Base-by-base conservation (phyloP, 2,888 invertebrate genomes). In the Chymomyza procnemis region DNA sequence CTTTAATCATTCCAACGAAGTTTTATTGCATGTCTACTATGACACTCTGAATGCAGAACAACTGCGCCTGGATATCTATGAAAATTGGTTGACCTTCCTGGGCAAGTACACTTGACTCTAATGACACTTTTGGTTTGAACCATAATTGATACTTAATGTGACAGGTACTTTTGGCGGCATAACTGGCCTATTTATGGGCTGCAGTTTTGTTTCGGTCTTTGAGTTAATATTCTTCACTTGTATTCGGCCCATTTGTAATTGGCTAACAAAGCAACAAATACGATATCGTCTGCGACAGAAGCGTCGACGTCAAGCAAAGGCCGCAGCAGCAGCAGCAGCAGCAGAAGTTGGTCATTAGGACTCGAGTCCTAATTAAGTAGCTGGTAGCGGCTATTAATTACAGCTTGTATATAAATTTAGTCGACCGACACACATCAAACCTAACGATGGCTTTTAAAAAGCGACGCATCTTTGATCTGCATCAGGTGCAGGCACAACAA, bases 121-220 rank as follows among this genome's bases (percentile, higher is more conserved):
- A 34, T 52, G 21, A 52, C 5, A n/a, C 47, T 4, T 54, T 12
- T 54, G 16, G 16, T 18, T 4, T 18, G 9, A 30, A 52, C 8
- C 22, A 54, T 55, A 18, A 41, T 9, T 41, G 34, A 9, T 12
- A 41, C 56, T 8, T 56, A 63, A 61, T 55, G 46, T 52, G 54
- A 16, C 91, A 94, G 95, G 94, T 68, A 93, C 94, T 1, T 94
- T 94, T 75, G 95, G 95, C 0, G 95, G 95, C 58, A 92, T 95
- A 2, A 91, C 95, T 0, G 94, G 94, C 26, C 90, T 95, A 16
- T 93, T 94, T 90, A 92, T 94, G 55, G 95, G 95, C 8, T 95
- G 94, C 85, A 95, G 94, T 59, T 91, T 95, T 12, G 93, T 95
- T 74, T 93, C 94, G 0, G 92, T 92, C 4, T 92, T 94, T 61